Percentiles rank a stretch among this genome's conserved stretches.
phyloP scores from a whole-genome alignment of 2,797 vertebrate genomes.

The Hyperoplus lanceolatus region DNA sequence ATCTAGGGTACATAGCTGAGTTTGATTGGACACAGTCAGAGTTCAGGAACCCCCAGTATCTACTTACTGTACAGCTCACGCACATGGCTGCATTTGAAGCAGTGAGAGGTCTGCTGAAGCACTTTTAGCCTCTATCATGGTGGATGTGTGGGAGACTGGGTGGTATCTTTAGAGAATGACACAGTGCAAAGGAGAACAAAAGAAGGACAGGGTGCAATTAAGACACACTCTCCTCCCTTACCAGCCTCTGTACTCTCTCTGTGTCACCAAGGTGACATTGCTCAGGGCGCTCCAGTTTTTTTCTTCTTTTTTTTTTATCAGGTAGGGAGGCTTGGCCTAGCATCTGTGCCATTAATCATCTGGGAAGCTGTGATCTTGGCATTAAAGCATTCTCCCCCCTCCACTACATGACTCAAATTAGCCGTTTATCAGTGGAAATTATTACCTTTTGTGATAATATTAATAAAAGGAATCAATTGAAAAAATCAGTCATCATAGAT shows the following conservation, averaged over 20 bases:
- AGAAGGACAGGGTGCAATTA: conserved; percentile 80
- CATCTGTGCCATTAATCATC: conserved; percentile 76
- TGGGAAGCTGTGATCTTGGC: conserved; percentile 68
- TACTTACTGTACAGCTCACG: conserved; percentile 43
- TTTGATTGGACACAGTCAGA: conserved; percentile 62
- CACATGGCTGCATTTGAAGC: conserved; percentile 55
- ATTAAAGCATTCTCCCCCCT: conserved; percentile 49
- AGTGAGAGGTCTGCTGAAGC: conserved; percentile 43
- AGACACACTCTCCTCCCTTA: conserved; percentile 69
- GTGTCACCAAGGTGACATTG: conserved; percentile 86
- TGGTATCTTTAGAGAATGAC: conserved; percentile 64
- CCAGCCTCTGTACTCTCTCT: conserved; percentile 64
- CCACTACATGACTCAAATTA: conserved; percentile 67
- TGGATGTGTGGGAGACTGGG: conserved; percentile 55
- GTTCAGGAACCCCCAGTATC: conserved; percentile 56
- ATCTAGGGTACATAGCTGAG: conserved; percentile 59
- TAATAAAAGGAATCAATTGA: conserved; percentile 50
- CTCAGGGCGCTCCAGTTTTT: conserved; percentile 70
- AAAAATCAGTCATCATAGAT: conserved; percentile 20
- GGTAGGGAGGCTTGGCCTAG: conserved; percentile 61
- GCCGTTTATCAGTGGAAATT: conserved; percentile 70
- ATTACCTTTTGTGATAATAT: conserved; percentile 52
- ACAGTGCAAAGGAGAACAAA: conserved; percentile 67
- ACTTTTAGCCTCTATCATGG: conserved; percentile 59
- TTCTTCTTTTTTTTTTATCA: conserved; percentile 68